These are phyloP conservation scores for Euplexia lucipara DNA, from an alignment of 2,888 invertebrate genomes.

Conservation along the genomic window DNA sequence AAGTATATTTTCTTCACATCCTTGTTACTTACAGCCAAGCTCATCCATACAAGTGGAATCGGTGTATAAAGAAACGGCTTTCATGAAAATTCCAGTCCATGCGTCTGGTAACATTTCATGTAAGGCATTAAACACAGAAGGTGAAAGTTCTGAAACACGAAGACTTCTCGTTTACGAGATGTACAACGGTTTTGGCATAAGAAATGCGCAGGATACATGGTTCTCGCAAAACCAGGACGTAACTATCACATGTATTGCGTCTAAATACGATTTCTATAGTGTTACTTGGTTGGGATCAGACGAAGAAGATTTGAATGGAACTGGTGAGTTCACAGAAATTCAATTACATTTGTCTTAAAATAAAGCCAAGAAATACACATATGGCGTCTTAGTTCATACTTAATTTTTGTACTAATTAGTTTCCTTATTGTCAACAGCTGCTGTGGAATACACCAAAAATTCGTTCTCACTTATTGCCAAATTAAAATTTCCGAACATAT, in stretches of 20 bases:
- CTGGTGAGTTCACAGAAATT: conserved; percentile 64
- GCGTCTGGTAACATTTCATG: conserved; percentile 78
- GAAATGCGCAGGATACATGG: conserved; percentile 70
- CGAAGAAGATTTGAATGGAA: conserved; percentile 52
- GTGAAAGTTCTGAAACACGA: conserved; percentile 38
- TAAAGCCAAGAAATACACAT: neutral
- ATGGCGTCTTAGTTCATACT: neutral
- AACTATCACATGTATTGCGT: conserved; percentile 78
- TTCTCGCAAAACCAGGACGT: conserved; percentile 75
- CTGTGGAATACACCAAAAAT: conserved; percentile 70
- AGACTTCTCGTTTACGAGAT: conserved; percentile 79
- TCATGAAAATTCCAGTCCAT: conserved; percentile 67
- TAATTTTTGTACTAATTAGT: neutral
- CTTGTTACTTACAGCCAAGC: conserved; percentile 59
- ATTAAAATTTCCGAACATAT: conserved; percentile 74
- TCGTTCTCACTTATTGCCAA: conserved; percentile 76
- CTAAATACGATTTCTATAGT: conserved; percentile 75
- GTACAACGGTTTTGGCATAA: conserved; percentile 79
- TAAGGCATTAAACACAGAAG: conserved; percentile 67
- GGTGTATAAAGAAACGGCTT: conserved; percentile 71
- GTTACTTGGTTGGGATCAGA: conserved; percentile 77
- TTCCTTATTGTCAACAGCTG: conserved; percentile 51
- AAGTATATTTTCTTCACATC: no score
- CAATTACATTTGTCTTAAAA: neutral
- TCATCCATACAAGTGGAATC: conserved; percentile 42